Percentiles rank a stretch among this genome's conserved stretches.
These are phyloP conservation scores for Isichthys henryi DNA, from an alignment of 2,113 vertebrate genomes.

Conservation along the genomic window DNA sequence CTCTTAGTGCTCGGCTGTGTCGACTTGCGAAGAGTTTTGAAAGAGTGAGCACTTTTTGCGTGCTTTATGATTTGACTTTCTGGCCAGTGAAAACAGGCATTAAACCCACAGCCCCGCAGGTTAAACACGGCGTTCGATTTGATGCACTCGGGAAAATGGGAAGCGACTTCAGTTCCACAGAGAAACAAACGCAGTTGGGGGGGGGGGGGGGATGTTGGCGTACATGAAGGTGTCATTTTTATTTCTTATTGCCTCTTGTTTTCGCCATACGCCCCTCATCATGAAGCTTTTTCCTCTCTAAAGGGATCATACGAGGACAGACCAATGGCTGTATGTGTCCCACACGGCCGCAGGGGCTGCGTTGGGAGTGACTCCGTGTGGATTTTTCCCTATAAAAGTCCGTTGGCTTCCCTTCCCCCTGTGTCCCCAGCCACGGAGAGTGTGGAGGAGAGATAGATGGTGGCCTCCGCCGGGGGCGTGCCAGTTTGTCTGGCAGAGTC, in stretches of 20 bases:
- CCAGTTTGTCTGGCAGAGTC: constrained; percentile 65
- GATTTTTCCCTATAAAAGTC: constrained; percentile 60
- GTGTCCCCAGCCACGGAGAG: constrained; percentile 36
- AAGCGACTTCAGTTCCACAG: not conserved
- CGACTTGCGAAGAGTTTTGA: constrained; percentile 23
- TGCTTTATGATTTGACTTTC: constrained; percentile 15
- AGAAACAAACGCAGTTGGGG: not conserved
- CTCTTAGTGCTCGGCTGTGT: constrained; percentile 21
- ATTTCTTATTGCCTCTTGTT: not conserved
- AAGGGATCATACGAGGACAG: constrained; percentile 36
- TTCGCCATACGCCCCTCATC: not conserved
- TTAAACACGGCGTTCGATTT: not conserved
- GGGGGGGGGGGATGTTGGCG: constrained; percentile 33
- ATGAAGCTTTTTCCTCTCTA: constrained; percentile 50
- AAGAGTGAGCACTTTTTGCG: constrained; percentile 22
- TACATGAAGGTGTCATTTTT: constrained; percentile 25
- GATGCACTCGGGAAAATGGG: not conserved
- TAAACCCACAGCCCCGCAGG: not conserved
- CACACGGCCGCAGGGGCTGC: constrained; percentile 57
- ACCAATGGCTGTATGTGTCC: constrained; percentile 47
- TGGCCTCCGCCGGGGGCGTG: constrained; percentile 58
- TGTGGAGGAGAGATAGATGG: constrained; percentile 53
- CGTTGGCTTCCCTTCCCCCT: constrained; percentile 54
- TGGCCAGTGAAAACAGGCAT: constrained; percentile 28
- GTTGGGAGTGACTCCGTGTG: constrained; percentile 51